phyloP scores from a whole-genome alignment of 2,888 invertebrate genomes.

The Blastobasis lacticolella region DNA sequence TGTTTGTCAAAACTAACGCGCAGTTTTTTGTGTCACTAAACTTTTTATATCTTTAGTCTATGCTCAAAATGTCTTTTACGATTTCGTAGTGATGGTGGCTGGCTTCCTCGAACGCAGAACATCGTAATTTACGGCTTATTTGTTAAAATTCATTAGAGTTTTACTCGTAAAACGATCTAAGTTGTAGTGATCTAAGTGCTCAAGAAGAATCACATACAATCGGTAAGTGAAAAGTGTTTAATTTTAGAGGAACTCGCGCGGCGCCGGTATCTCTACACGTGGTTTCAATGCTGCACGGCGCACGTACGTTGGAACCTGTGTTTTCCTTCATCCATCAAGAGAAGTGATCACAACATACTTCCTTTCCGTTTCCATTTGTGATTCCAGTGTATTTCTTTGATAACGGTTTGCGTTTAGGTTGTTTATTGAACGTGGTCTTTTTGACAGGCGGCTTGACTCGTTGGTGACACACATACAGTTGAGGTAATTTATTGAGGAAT shows the following conservation, averaged over 20 bases:
- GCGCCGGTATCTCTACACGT: conserved; percentile 69
- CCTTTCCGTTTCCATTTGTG: conserved; percentile 26
- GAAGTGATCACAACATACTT: conserved; percentile 26
- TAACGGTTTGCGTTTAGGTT: conserved; percentile 45
- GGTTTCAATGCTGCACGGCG: conserved; percentile 55
- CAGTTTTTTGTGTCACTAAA: conserved; percentile 14
- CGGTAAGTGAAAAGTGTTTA: conserved; percentile 64
- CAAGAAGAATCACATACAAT: conserved; percentile 64
- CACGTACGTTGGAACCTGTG: conserved; percentile 41
- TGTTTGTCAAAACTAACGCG: conserved; percentile 8
- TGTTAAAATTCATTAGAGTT: conserved; percentile 50
- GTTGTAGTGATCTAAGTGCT: conserved; percentile 65
- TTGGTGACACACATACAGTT: conserved; percentile 47
- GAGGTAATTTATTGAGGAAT: conserved; percentile 41
- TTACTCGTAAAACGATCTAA: conserved; percentile 51
- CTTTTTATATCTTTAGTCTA: conserved; percentile 59
- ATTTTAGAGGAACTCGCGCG: conserved; percentile 51
- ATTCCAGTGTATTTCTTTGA: conserved; percentile 31
- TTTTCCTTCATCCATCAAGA: conserved; percentile 34
- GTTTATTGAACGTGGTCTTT: conserved; percentile 67
- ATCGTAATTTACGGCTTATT: conserved; percentile 62
- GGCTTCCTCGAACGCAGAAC: conserved; percentile 72
- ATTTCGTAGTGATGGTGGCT: conserved; percentile 73
- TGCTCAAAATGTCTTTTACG: conserved; percentile 71
- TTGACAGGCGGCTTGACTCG: conserved; percentile 48